Evolutionary conservation across 2,113 vertebrate species (phyloP), one percentile per base, ranked within the genome.

Genomic region (Corythaixoides concolor): DNA sequence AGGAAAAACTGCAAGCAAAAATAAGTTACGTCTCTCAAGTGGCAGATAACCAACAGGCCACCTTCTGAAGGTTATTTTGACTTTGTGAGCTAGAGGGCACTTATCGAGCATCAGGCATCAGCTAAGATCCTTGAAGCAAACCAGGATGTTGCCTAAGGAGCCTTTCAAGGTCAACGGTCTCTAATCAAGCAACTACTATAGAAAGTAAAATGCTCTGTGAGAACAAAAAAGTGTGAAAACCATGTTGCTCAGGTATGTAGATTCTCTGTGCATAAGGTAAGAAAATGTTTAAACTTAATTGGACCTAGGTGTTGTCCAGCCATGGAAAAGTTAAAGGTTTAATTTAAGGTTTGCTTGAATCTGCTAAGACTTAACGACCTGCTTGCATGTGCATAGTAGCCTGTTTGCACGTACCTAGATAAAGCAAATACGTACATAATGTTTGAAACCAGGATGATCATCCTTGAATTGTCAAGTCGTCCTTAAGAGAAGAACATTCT

Each of bases 231-330:
- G 1, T 37, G 8, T 56, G 50, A 75, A 93, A 91, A 37, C 13
- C 12, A 28, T 4, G 0, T 43, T 78, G 7, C 6, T 74, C 9
- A 11, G 3, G 2, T 24, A 23, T 33, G 9, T 3, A 73, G 45
- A 11, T 47, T 72, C 28, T 74, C 16, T 82, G 16, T 74, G 17
- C 32, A 28, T 22, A 60, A 69, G 22, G 11, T 14, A 76, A 74
- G 16, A 75, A 72, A 78, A 47, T 21, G 33, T 66, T 88, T 41
- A 47, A 75, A 53, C 1, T 32, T 60, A 16, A 33, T 27, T 66
- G 5, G n/a, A 60, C 12, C 5, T 32, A 23, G 3, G 27, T 81
- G 41, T 43, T 13, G 9, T 43, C 41, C 41, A 43, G 41, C 41
- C 41, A 43, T 43, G 41, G 41, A 43, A 43, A 43, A 43, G 41